Base-by-base conservation (phyloP, 1,140 invertebrate species). In the Colletes gigas region DNA sequence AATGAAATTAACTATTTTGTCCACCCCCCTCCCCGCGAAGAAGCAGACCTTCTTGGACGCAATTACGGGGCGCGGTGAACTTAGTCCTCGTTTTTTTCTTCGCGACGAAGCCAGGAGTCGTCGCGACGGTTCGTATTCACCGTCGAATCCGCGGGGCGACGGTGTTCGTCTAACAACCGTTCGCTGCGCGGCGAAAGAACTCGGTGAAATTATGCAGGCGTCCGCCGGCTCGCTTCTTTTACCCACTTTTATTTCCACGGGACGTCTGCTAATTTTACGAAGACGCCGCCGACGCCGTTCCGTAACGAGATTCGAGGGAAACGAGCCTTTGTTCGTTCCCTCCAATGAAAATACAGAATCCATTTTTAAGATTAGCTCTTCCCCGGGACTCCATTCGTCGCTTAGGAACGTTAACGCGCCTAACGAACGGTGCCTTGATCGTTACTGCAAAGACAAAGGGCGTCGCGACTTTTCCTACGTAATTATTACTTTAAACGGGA, bases 1-100 rank as follows among this genome's bases (percentile, higher is more conserved):
- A 81, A 83, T 81, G 59, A 80, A 81, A 74, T 84, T 68, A 80
- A 85, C 63, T 83, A 72, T 75, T 81, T 83, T 71, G 80, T 81
- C 65, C 60, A 73, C 68, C 44, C 60, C 78, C 68, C 44, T 9
- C 44, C 30, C 30, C 1, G 30, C 30, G 30, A 30, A 2, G 71
- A 54, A 14, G 19, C 14, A 19, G 50, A 55, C 21, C 17, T 75
- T 19, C 59, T 62, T 47, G 50, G n/a, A 17, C 52, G 44, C 67
- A 55, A 69, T 69, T 69, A 50, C 67, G 14, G 5, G 52, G 5
- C 7, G 55, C 52, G 14, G 12, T 17, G 19, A n/a, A 15, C 30
- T 59, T 44, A 39, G 12, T 5, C 9, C 54, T 5, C n/a, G 70
- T 75, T 69, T 69, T 70, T 55, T 62, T 19, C 50, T 63, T 47